These are phyloP conservation scores for Patiria miniata DNA, from an alignment of 35 echinoderm and acorn worm genomes.

Conservation along the genomic window DNA sequence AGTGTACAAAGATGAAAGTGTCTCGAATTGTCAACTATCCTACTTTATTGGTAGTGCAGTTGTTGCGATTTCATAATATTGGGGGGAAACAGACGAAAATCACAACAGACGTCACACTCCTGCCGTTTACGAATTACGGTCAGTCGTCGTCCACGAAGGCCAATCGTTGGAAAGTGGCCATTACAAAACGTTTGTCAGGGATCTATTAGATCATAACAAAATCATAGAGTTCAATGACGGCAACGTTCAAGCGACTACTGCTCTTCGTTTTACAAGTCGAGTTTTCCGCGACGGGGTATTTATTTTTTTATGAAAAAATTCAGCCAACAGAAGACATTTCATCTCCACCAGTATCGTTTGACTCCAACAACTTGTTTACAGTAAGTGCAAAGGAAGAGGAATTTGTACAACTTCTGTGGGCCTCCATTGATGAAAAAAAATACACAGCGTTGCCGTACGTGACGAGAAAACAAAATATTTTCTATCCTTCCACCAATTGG, in stretches of 20 bases:
- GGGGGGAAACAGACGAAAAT: neutral
- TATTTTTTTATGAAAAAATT: neutral
- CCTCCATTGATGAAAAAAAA: neutral
- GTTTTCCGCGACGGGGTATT: neutral
- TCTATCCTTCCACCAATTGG: too few species aligned
- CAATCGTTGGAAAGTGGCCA: neutral
- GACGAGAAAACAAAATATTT: neutral
- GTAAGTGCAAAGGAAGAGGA: neutral
- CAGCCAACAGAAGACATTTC: neutral
- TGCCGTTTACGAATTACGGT: neutral
- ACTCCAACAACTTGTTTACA: neutral
- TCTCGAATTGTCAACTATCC: neutral
- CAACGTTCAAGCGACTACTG: neutral
- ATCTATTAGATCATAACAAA: neutral
- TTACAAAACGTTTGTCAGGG: neutral
- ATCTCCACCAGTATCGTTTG: neutral
- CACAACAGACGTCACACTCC: neutral
- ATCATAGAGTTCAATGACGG: constrained; percentile 1
- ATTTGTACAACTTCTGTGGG: neutral
- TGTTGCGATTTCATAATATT: neutral
- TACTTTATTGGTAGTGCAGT: neutral
- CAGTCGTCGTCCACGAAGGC: neutral
- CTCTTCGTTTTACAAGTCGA: neutral
- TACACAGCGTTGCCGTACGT: neutral
- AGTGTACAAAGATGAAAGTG: neutral